Evolutionary conservation across 2,113 vertebrate species (phyloP), one percentile per base, ranked within the genome.

Genomic region (Maccullochella peelii): DNA sequence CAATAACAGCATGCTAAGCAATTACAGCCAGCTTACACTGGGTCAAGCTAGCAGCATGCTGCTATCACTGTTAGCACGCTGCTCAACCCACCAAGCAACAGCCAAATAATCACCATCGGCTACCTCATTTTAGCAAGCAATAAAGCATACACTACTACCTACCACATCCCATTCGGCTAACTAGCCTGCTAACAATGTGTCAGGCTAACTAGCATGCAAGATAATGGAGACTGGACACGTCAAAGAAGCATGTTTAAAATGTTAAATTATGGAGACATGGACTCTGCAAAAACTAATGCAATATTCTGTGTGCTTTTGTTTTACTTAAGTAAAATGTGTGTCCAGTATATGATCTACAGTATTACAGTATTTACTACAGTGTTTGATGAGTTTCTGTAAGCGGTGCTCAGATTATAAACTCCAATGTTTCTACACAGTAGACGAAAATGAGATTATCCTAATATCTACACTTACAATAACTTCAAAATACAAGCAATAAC

Each of bases 401-500:
- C 67, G 40, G 14, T 36, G 67, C 33, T 63, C 18, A 49, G 52
- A 61, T 8, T 8, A 15, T 47, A 82, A 75, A 80, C 66, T 25
- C 3, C 1, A 6, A 20, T 49, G 16, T 21, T 21, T 25, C 16
- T 59, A 23, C 25, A 42, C 36, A 57, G 36, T 1, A 52, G 38
- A 82, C 71, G 2, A 44, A 86, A 93, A 87, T 16, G 23, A 54
- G 11, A 82, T 86, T 74, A 88, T 81, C 40, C 25, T 58, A 25
- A 79, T 57, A 73, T 73, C 70, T 49, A 21, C 63, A 47, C 27
- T 18, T 30, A 65, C n/a, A 71, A 57, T 63, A 65, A 55, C 59
- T 69, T 71, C 50, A 73, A 71, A 74, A 76, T 8, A 21, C 6
- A 72, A 74, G 70, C 63, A 82, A 82, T 86, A 85, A 75, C 15